Evolutionary conservation across 2,888 invertebrate species (phyloP).

Genomic region (Sisyra nigra): DNA sequence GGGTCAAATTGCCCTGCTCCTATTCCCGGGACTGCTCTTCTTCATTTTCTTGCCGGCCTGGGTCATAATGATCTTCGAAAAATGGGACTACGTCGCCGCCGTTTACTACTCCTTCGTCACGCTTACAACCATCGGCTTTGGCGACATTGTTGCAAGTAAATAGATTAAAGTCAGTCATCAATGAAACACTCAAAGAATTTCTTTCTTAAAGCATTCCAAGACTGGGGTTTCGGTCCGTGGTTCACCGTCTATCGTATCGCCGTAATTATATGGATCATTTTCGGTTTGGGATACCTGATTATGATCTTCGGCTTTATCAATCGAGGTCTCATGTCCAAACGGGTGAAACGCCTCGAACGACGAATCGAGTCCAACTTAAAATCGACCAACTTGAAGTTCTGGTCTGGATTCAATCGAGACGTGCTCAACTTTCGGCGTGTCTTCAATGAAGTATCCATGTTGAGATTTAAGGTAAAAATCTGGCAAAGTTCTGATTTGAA

Average conservation of each 20-base stretch:
- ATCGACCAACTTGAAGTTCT: constrained; percentile 60
- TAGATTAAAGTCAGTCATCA: neutral
- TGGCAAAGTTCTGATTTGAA: neutral
- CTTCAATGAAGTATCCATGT: constrained; percentile 66
- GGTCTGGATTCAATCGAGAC: constrained; percentile 60
- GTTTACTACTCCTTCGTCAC: constrained; percentile 81
- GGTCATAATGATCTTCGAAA: constrained; percentile 69
- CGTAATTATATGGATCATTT: constrained; percentile 77
- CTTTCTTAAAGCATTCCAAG: constrained; percentile 17
- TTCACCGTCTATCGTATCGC: constrained; percentile 63
- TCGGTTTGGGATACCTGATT: constrained; percentile 77
- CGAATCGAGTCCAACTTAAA: constrained; percentile 61
- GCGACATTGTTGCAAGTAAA: constrained; percentile 78
- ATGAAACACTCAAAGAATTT: constrained; percentile 1
- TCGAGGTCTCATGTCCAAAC: constrained; percentile 58
- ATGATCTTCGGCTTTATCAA: constrained; percentile 82
- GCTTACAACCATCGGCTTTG: constrained; percentile 79
- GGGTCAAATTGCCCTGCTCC: constrained; percentile 64
- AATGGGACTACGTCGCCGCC: constrained; percentile 70
- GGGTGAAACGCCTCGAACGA: constrained; percentile 55
- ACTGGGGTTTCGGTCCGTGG: constrained; percentile 35
- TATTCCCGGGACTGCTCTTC: constrained; percentile 77
- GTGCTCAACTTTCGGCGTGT: constrained; percentile 54
- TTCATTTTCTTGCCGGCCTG: constrained; percentile 78
- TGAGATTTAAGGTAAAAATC: constrained; percentile 55